Conservation (phyloP, 2,888 invertebrate species). For the Lepidocyrtinus sp. region DNA sequence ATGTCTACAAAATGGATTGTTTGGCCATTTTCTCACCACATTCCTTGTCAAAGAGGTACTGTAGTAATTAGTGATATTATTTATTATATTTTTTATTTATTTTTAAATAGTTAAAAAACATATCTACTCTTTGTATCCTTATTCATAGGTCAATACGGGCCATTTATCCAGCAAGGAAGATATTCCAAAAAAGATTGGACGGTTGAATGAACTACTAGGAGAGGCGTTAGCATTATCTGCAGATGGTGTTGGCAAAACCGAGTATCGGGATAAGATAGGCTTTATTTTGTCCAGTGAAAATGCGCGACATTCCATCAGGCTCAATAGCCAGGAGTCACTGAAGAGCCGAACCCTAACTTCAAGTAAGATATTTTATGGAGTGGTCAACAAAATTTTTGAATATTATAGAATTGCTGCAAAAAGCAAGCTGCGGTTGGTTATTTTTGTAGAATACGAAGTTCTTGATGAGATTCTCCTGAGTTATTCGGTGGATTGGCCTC, state of each 20-base stretch:
- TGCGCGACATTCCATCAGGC: conserved; percentile 26
- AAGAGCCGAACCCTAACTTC: conserved; percentile 42
- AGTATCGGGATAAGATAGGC: conserved; percentile 46
- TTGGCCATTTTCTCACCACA: conserved; percentile 60
- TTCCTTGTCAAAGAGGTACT: conserved; percentile 63
- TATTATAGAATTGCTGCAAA: no score
- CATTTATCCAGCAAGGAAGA: conserved; percentile 43
- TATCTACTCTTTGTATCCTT: background rate
- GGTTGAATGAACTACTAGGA: conserved; percentile 58
- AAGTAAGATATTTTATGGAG: conserved; percentile 24
- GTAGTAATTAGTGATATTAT: background rate
- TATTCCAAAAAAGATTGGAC: conserved; percentile 39
- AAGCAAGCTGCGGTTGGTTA: no score
- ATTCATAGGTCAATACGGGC: conserved; percentile 52
- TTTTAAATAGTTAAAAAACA: conserved; percentile 7
- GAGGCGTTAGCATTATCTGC: conserved; percentile 58
- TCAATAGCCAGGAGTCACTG: conserved; percentile 32
- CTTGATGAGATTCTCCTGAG: conserved; percentile 80
- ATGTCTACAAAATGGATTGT: conserved; percentile 67
- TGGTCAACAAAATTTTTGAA: no score
- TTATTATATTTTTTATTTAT: background rate
- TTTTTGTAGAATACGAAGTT: conserved; percentile 72
- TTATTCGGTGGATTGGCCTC: conserved; percentile 83
- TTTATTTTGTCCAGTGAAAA: conserved; percentile 51
- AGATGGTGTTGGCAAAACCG: conserved; percentile 35